Evolutionary conservation across 1,140 invertebrate genomes (phyloP).

Genomic region (Micrasema minimum): DNA sequence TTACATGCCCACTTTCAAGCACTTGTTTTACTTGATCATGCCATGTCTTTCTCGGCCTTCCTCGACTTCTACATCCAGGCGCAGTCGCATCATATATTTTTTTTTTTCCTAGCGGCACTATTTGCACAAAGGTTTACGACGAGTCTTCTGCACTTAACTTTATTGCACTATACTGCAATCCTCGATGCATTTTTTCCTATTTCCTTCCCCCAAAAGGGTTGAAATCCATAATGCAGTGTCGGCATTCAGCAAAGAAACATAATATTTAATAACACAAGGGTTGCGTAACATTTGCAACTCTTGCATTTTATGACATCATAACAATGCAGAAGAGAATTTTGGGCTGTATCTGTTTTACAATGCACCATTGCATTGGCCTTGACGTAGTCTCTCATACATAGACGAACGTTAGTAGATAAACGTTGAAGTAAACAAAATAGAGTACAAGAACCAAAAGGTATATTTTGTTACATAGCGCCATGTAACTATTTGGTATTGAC

Average conservation of each 20-base stretch:
- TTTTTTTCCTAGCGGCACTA: slow-evolving; percentile 22
- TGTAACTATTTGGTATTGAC: neutral
- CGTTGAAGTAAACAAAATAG: neutral
- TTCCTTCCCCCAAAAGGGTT: slow-evolving; percentile 37
- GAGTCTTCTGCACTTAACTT: slow-evolving; percentile 27
- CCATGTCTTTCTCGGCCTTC: no score
- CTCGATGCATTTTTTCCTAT: slow-evolving; percentile 13
- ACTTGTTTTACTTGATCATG: no score
- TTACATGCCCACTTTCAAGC: no score
- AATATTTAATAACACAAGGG: slow-evolving; percentile 30
- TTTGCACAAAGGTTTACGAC: slow-evolving; percentile 39
- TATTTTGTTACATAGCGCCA: neutral
- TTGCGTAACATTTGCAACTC: slow-evolving; percentile 44
- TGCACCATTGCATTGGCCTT: slow-evolving; percentile 17
- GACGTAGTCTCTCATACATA: slow-evolving; percentile 2
- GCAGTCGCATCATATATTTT: no score
- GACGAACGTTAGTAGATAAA: neutral
- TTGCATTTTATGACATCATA: slow-evolving; percentile 32
- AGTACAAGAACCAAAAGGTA: neutral
- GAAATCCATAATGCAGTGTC: slow-evolving; percentile 11
- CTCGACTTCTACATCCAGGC: no score
- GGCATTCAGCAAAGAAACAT: slow-evolving; percentile 25
- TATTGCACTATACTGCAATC: slow-evolving; percentile 20
- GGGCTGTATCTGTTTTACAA: neutral
- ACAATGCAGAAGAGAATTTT: slow-evolving; percentile 10